Evolutionary conservation across 1,140 invertebrate species (phyloP), one percentile per base, ranked within the genome.

Genomic region (Hylyphantes graminicola): DNA sequence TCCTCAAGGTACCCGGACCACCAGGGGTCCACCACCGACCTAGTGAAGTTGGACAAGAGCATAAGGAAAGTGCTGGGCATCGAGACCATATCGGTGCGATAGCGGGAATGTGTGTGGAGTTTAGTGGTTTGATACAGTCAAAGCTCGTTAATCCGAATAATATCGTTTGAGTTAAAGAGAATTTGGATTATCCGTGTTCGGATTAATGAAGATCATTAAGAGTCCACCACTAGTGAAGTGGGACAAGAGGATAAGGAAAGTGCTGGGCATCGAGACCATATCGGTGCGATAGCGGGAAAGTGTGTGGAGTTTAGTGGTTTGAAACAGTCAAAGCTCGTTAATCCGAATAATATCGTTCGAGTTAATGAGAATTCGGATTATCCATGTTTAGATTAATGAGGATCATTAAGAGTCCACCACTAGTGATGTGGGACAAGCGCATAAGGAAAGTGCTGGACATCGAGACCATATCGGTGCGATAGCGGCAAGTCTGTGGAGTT

Each of bases 221-320:
- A 50, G 10, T 51, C 67, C 15, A 53, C 55, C 13, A 74, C 78
- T 15, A 85, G 86, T 15, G 17, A 35, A 21, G 21, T 68, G 85
- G 59, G 85, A 87, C 68, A 86, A 86, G 48, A 53, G 63, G 54
- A 85, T 87, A 12, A 57, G 85, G 53, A 68, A 86, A 67, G 75
- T 87, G 35, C 75, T 87, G n/a, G 83, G 86, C 55, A 85, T 87
- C 15, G 85, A 87, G 59, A 86, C 86, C 35, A 82, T 87, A 13
- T 80, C 68, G 7, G 76, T 86, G 50, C 74, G 86, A 76, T 86
- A 83, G 72, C 81, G 54, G 5, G 55, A 12, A 13, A 12, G 12
- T 64, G 15, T 63, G 2, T 11, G 21, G 48, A 55, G 19, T 21
- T 17, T 12, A 7, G 19, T 17, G 12, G 6, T 61, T 61, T 61